Evolutionary conservation across 2,797 vertebrate genomes (phyloP), one percentile per base, ranked within the genome.

Genomic region (Siniperca undulata): DNA sequence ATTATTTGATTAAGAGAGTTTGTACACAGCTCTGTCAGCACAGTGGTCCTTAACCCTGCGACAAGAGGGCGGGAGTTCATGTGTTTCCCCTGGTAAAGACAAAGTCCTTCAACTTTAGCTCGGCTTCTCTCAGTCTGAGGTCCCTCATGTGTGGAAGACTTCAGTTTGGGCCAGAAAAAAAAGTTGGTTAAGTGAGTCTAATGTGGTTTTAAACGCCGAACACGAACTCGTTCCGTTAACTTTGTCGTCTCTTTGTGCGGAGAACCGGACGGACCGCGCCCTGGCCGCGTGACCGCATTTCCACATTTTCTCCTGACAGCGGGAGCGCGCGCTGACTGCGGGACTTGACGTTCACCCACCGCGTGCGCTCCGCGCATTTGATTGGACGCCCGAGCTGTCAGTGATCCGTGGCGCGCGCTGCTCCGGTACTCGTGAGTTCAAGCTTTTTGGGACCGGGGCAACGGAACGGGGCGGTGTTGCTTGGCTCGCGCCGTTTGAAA

Each of bases 201-300:
- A 19, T 22, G 7, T 7, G 52, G 1, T 64, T 55, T 74, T 11
- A 30, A 20, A 22, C 20, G 7, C 36, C 4, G 4, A 19, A 19
- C 42, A 27, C 14, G 11, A 71, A 75, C 60, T 78, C 9, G 2
- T 42, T 42, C 40, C 10, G 9, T 5, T 24, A 44, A 30, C 24
- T 42, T 79, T 52, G 17, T 2, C 40, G 17, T 70, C 4, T 61
- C 24, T 65, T 22, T 20, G 11, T 61, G 79, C 77, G 50, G 36
- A 72, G 22, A 79, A 48, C 66, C 17, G 74, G 46, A 46, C 46
- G 66, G 82, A 68, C 91, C 90, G 83, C 91, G 55, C 92, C 91
- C 91, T 85, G 55, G 7, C 36, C 36, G 36, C 36, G 36, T 36
- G 36, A 8, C 20, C 74, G 60, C 86, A 85, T 50, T 86, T 30